phyloP scores from a whole-genome alignment of 2,113 vertebrate species.

The Chiloscyllium plagiosum region DNA sequence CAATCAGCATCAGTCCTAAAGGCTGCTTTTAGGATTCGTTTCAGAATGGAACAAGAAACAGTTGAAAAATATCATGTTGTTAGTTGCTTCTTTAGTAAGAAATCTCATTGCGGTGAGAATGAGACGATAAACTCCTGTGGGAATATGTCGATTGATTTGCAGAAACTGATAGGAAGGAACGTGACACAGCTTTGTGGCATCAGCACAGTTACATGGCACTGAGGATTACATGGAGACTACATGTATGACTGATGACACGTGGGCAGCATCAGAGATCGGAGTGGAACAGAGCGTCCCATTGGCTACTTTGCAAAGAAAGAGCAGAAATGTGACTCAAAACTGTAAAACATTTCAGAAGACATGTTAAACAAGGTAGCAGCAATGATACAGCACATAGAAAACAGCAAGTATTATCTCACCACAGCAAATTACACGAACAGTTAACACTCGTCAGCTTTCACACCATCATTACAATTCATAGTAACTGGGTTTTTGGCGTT shows the following conservation, averaged over 20 bases:
- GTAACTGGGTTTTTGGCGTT: neutral
- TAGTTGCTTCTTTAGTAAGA: neutral
- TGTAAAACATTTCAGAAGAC: slow-evolving; percentile 25
- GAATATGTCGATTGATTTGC: neutral
- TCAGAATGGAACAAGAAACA: slow-evolving; percentile 4
- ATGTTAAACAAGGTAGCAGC: neutral
- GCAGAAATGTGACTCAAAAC: neutral
- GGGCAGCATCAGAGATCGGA: neutral
- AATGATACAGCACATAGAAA: neutral
- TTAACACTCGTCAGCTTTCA: neutral
- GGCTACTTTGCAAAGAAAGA: neutral
- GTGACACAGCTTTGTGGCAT: neutral
- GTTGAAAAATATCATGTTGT: neutral
- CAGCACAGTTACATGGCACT: neutral
- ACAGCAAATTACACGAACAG: neutral
- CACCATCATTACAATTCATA: neutral
- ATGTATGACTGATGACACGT: neutral
- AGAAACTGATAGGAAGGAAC: too few relatives aligned
- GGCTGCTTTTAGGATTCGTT: neutral
- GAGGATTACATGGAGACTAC: neutral
- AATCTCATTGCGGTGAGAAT: neutral
- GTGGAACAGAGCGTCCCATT: neutral
- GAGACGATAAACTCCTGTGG: neutral
- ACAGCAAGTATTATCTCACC: neutral
- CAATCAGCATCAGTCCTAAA: too few relatives aligned